Base-by-base conservation (phyloP, 2,113 vertebrate genomes). In the Callaeas wilsoni region DNA sequence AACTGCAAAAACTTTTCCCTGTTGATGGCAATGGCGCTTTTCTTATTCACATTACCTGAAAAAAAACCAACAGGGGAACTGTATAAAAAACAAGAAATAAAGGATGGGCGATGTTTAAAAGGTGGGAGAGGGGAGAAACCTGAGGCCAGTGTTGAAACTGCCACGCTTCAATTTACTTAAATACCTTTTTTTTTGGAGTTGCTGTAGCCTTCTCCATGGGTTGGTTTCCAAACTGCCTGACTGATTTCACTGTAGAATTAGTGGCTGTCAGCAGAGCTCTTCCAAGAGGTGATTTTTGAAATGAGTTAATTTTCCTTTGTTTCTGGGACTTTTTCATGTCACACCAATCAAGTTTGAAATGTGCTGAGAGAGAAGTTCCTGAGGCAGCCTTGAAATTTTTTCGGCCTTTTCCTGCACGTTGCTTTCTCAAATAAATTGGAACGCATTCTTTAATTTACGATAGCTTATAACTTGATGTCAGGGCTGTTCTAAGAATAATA, bases 401-500 rank as follows among this genome's bases (percentile, higher is more conserved):
- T 62, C 53, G 80, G 42, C 41, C 64, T 77, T 49, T 85, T 80
- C 15, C 30, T 71, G 52, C 2, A 3, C 56, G 42, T 44, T 7
- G 2, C 63, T 86, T 74, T 90, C 52, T 88, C 79, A 59, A 93
- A 86, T 83, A 88, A 94, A 90, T 14, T 33, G 37, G 27, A 80
- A 56, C 59, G 25, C 26, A 12, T 91, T 87, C 62, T 92, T 71
- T 47, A 30, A 91, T 93, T 82, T 93, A 33, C 44, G 46, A 80
- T 67, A 25, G 82, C 55, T 97, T 94, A 94, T 44, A 78, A 75
- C 69, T 81, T 29, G 49, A 71, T 91, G 91, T 77, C 57, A 77
- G 62, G 90, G 50, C 68, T 95, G 25, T 44, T 92, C 63, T 96
- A 96, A 96, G 68, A 96, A 95, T 59, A 96, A 93, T 86, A 96